These are phyloP conservation scores for Cassiopea xamachana DNA, from an alignment of 30 jellyfish, hydroid and myxozoan genomes.

Conservation along the genomic window DNA sequence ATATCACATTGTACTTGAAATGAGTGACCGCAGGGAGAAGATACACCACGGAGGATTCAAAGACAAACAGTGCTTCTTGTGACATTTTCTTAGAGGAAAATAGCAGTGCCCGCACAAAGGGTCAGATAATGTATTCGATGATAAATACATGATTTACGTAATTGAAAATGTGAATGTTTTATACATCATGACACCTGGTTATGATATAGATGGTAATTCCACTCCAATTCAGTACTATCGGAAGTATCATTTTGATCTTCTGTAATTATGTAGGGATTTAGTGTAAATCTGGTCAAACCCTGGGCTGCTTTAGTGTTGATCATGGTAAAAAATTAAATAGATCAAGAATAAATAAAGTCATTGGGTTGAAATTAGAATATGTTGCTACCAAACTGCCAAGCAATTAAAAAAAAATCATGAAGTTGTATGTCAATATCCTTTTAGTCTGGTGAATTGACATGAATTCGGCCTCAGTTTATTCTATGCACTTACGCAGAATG, in stretches of 20 bases:
- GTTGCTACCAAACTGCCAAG: too few species aligned
- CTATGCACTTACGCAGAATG: not conserved
- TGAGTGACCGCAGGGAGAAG: conserved; percentile 25
- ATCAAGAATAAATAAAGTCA: too few species aligned
- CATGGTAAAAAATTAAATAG: not conserved
- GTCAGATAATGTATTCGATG: not conserved
- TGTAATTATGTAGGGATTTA: not conserved
- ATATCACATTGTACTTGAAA: conserved; percentile 26
- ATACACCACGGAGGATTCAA: conserved; percentile 40
- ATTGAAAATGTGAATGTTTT: not conserved
- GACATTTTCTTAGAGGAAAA: conserved; percentile 24
- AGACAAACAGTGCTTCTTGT: conserved; percentile 26
- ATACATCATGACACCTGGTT: not conserved
- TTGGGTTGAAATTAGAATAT: not conserved
- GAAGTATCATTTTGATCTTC: not conserved
- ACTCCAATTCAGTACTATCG: not conserved
- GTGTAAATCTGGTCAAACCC: not conserved
- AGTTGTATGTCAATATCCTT: too few species aligned
- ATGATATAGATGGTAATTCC: not conserved
- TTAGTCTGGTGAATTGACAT: too few species aligned
- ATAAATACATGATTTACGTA: not conserved
- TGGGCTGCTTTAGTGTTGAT: not conserved
- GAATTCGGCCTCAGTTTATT: not conserved
- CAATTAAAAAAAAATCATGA: too few species aligned
- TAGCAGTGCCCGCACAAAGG: not conserved